Conservation (phyloP, 2,797 vertebrate genomes). For the Peromyscus nudipes region DNA sequence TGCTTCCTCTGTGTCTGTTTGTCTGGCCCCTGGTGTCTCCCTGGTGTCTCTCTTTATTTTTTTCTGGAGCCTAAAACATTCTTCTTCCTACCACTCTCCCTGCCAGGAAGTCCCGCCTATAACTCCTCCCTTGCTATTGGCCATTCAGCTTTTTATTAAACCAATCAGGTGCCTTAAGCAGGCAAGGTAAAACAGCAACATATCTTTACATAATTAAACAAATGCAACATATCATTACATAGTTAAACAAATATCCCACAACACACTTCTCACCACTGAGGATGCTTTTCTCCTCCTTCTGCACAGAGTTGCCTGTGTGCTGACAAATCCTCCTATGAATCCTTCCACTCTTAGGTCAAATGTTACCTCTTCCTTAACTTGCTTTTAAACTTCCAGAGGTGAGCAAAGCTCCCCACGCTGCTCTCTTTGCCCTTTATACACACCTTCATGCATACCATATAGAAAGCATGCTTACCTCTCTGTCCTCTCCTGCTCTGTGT, state of each 20-base stretch:
- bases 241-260: not conserved
- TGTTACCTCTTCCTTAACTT: not conserved
- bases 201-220: not conserved
- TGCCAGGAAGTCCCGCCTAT: not conserved
- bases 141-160: not conserved
- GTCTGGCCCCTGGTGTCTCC: not conserved
- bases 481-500: not conserved
- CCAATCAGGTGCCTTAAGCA: not conserved
- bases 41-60: not conserved
- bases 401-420: not conserved
- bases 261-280: not conserved
- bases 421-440: not conserved
- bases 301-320: not conserved
- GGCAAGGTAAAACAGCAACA: not conserved
- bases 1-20: not conserved
- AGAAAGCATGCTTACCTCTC: not conserved
- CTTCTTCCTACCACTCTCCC: not conserved
- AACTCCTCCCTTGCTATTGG: not conserved
- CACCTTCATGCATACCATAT: not conserved
- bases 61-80: no score
- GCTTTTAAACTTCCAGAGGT: not conserved
- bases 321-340: not conserved
- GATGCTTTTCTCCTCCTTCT: not conserved
- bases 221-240: not conserved
- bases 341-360: not conserved